Evolutionary conservation across 1,140 invertebrate species (phyloP).

Genomic region (Nasonia vitripennis): DNA sequence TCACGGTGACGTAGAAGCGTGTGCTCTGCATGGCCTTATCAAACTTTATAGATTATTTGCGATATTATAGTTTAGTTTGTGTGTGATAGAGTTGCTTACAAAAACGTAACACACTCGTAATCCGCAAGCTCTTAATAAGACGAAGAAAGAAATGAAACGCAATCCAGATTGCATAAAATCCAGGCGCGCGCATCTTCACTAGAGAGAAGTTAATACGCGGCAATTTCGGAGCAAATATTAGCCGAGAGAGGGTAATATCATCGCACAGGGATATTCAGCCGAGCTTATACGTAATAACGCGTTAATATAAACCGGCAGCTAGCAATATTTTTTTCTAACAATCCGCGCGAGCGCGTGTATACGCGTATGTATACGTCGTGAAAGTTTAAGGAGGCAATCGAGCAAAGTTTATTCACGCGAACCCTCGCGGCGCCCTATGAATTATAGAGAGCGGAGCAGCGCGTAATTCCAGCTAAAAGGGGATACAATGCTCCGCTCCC

Average conservation of each 20-base stretch:
- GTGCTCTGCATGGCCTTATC: too few species aligned
- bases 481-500: not conserved
- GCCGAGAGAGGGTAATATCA: not conserved
- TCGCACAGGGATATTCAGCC: not conserved
- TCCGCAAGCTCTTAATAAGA: too few species aligned
- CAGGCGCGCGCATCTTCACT: not conserved
- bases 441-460: slow-evolving; percentile 26
- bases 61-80: too few species aligned
- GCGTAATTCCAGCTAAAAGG: slow-evolving; percentile 16
- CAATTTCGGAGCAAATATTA: too few species aligned
- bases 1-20: too few species aligned
- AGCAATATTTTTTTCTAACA: not conserved
- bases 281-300: not conserved
- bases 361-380: not conserved
- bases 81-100: too few species aligned
- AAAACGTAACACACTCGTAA: too few species aligned
- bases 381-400: slow-evolving; percentile 48
- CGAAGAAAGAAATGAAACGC: too few species aligned
- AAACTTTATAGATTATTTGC: too few species aligned
- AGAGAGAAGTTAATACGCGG: not conserved
- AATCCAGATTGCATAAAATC: too few species aligned
- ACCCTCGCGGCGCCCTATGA: slow-evolving; percentile 10
- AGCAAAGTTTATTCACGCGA: slow-evolving; percentile 40
- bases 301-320: not conserved
- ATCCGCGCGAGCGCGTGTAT: not conserved